Evolutionary conservation across 2,797 vertebrate genomes (phyloP).

Genomic region (Sternarchorhynchus goeldii): DNA sequence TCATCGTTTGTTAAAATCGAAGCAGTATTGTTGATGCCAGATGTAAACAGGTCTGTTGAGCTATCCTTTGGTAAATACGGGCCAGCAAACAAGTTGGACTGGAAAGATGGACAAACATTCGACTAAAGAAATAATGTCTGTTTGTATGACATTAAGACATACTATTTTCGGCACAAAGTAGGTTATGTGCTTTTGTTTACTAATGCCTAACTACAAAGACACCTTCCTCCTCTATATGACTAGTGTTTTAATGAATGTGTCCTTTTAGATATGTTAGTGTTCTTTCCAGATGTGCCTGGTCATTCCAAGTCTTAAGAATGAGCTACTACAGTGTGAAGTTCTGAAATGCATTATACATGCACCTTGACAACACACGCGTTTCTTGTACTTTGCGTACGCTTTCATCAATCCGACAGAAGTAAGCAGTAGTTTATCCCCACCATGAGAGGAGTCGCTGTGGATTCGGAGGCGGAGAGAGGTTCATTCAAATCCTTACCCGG

Average conservation of each 20-base stretch:
- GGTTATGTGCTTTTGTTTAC: too few species aligned
- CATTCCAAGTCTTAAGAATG: neutral
- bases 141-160: too few species aligned
- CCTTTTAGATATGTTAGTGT: neutral
- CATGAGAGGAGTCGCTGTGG: constrained; percentile 88
- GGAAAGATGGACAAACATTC: neutral
- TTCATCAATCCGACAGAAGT: constrained; percentile 66
- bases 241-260: neutral
- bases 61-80: neutral
- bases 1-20: too few species aligned
- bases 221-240: too few species aligned
- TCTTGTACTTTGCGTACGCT: constrained; percentile 41
- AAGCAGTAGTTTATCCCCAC: constrained; percentile 88
- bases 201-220: too few species aligned
- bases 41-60: neutral
- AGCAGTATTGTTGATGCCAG: too few species aligned
- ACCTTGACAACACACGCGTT: neutral
- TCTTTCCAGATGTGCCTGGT: neutral
- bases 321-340: too few species aligned
- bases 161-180: too few species aligned
- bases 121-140: too few species aligned
- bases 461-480: constrained; percentile 89
- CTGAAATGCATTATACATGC: neutral
- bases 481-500: constrained; percentile 86
- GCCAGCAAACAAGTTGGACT: neutral